Evolutionary conservation across 2,888 invertebrate species (phyloP).

Genomic region (Crossocerus cetratus): DNA sequence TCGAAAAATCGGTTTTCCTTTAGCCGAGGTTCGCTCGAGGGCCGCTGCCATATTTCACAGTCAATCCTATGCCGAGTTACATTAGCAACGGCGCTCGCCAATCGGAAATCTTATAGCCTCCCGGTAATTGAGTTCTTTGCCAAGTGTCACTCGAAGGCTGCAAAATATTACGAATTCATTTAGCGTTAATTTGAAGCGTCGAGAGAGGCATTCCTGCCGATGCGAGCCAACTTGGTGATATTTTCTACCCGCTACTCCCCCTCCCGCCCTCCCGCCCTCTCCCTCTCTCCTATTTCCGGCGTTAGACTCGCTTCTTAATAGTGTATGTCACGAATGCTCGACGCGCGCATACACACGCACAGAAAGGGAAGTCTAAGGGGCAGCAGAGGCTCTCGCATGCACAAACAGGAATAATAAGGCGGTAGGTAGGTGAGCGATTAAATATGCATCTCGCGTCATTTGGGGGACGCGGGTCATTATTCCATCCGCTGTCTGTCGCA

Average conservation of each 20-base stretch:
- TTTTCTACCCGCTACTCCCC: constrained; percentile 4
- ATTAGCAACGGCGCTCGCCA: not conserved
- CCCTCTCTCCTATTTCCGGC: constrained; percentile 18
- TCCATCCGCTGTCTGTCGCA: constrained; percentile 67
- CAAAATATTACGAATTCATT: no score
- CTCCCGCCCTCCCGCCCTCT: no score
- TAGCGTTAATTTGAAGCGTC: no score
- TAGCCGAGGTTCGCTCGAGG: not conserved
- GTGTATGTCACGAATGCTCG: not conserved
- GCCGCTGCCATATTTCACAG: not conserved
- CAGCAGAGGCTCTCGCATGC: constrained; percentile 53
- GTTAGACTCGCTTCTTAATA: constrained; percentile 22
- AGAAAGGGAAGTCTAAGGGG: constrained; percentile 10
- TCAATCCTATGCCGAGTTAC: no score
- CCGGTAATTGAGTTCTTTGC: not conserved
- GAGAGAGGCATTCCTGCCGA: not conserved
- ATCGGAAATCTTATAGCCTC: not conserved
- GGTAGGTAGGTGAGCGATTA: constrained; percentile 62
- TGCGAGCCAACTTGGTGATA: constrained; percentile 9
- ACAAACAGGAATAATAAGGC: constrained; percentile 58
- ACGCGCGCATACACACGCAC: constrained; percentile 17
- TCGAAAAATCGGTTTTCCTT: constrained; percentile 4
- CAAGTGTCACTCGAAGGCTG: not conserved
- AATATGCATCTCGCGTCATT: constrained; percentile 73
- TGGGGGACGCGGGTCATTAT: constrained; percentile 70